A percentile compares a stretch with the other conserved stretches of the same genome.
Conservation (phyloP, 2,113 vertebrate genomes). For the Odontophorus gujanensis region DNA sequence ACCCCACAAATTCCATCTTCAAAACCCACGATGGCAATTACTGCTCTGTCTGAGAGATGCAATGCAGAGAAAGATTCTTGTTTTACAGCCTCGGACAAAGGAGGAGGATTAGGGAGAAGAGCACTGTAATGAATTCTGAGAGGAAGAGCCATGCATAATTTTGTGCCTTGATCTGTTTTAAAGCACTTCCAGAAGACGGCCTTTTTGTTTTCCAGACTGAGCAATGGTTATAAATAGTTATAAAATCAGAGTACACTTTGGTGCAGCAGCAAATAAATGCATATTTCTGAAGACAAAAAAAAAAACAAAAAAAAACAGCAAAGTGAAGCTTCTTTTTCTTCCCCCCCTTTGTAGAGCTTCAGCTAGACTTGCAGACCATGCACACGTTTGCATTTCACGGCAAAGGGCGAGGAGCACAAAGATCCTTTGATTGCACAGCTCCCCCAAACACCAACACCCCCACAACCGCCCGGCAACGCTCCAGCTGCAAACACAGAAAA, state of each 20-base stretch:
- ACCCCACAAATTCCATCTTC: neutral
- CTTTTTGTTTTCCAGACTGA: neutral
- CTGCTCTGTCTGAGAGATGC: rapidly evolving
- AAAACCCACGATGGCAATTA: neutral
- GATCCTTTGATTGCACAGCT: constrained; percentile 10
- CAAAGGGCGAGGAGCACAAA: neutral
- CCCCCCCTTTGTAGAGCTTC: neutral
- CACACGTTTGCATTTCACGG: neutral
- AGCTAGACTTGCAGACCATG: neutral
- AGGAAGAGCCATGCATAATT: neutral
- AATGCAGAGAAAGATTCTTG: neutral
- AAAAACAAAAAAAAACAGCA: neutral
- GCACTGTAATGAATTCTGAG: neutral
- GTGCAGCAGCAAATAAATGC: neutral
- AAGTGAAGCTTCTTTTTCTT: no score
- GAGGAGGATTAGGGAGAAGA: neutral
- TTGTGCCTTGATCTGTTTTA: neutral
- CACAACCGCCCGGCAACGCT: neutral
- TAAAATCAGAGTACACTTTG: neutral
- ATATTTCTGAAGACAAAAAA: neutral
- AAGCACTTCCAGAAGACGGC: constrained; percentile 34
- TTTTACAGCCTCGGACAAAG: neutral
- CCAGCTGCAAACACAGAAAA: constrained; percentile 40
- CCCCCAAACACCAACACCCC: neutral
- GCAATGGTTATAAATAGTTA: neutral